phyloP scores from a whole-genome alignment of 2,888 invertebrate species.

The Tanypteryx hageni region DNA sequence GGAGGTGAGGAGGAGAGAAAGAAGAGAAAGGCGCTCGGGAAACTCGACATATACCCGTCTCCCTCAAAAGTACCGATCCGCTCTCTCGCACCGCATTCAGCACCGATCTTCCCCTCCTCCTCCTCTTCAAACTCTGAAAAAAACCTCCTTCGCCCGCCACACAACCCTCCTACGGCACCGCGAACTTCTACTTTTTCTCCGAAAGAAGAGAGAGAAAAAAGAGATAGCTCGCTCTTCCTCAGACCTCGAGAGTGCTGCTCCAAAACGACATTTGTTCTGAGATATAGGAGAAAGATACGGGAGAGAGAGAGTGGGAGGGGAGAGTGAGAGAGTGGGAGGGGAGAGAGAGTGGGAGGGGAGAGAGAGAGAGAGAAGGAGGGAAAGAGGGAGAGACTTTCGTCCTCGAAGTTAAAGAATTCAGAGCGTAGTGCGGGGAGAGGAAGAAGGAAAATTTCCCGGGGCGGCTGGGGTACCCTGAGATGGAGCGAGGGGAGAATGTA shows the following conservation, averaged over 20 bases:
- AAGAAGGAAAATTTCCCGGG: not conserved
- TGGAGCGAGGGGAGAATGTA: constrained; percentile 9
- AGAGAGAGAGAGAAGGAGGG: not conserved
- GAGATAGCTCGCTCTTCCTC: no score
- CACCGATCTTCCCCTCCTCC: not conserved
- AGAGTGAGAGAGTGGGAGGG: not conserved
- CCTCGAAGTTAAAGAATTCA: not conserved
- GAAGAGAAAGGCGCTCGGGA: no score
- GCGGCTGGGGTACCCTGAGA: constrained; percentile 21
- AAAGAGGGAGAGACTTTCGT: not conserved
- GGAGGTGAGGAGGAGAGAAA: no score
- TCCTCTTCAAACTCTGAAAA: not conserved
- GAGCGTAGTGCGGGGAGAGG: not conserved
- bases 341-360: not conserved
- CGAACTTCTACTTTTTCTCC: not conserved
- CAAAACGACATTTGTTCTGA: not conserved
- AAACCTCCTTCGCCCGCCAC: not conserved
- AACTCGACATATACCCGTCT: not conserved
- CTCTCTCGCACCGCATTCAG: not conserved
- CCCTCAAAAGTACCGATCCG: not conserved
- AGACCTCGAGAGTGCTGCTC: not conserved
- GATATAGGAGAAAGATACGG: constrained; percentile 16
- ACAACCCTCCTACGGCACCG: not conserved
- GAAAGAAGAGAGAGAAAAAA: not conserved
- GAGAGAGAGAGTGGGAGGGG: not conserved